phyloP scores from a whole-genome alignment of 2,888 invertebrate species.

The Sinopyrophorus schimmeli region DNA sequence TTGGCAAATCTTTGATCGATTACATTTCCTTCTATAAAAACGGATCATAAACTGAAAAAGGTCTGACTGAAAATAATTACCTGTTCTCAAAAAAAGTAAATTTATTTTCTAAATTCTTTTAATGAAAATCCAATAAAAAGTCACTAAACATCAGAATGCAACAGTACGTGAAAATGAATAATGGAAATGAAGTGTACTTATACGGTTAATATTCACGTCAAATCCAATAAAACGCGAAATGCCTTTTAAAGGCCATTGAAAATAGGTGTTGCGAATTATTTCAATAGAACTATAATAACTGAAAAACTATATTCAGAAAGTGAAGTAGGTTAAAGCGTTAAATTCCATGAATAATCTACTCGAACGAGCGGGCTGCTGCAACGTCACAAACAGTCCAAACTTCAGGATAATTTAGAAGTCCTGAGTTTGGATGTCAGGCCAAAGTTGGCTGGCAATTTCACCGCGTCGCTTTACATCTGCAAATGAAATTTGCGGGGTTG shows the following conservation, averaged over 20 bases:
- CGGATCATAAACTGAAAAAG: no score
- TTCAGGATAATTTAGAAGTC: constrained; percentile 32
- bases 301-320: constrained; percentile 24
- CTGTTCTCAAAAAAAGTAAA: no score
- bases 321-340: constrained; percentile 25
- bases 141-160: no score
- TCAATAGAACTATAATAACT: constrained; percentile 10
- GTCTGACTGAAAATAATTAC: no score
- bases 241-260: not conserved
- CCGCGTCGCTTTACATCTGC: constrained; percentile 26
- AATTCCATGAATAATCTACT: constrained; percentile 32
- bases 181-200: no score
- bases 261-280: no score
- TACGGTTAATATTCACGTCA: no score
- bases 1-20: no score
- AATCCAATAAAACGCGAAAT: constrained; percentile 1
- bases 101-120: no score
- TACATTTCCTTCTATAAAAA: no score
- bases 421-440: constrained; percentile 27
- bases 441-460: constrained; percentile 23
- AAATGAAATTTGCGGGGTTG: constrained; percentile 26
- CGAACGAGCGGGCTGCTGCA: constrained; percentile 26
- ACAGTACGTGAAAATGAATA: no score
- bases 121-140: no score
- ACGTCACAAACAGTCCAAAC: constrained; percentile 32